phyloP scores from a whole-genome alignment of 1,140 invertebrate genomes.

The Drosophila seguyi region DNA sequence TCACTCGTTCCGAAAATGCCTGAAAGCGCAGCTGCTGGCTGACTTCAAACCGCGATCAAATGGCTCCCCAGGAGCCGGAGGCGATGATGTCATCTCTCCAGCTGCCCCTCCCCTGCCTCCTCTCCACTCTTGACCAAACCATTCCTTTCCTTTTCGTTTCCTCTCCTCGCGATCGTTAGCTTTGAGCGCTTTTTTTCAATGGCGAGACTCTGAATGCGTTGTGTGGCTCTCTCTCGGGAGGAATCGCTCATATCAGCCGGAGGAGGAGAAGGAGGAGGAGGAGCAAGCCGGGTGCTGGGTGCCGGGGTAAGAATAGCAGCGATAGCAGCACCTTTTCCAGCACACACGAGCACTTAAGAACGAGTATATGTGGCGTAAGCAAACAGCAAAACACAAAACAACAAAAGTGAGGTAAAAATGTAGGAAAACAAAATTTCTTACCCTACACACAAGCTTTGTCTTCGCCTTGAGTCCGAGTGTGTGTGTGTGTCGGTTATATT shows the following conservation, averaged over 20 bases:
- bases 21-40: conserved; percentile 32
- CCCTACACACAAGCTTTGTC: conserved; percentile 5
- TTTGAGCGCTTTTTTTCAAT: conserved; percentile 30
- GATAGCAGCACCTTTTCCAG: conserved; percentile 56
- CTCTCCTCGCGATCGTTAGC: conserved; percentile 23
- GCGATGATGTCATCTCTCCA: conserved; percentile 45
- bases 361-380: conserved; percentile 58
- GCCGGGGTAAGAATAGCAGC: conserved; percentile 21
- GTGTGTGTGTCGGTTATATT: conserved; percentile 29
- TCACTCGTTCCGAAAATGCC: conserved; percentile 17
- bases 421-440: conserved; percentile 63
- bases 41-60: conserved; percentile 47
- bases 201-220: conserved; percentile 5
- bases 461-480: conserved; percentile 1
- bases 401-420: conserved; percentile 34
- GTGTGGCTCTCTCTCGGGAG: conserved; percentile 1
- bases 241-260: conserved; percentile 19
- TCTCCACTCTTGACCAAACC: not conserved
- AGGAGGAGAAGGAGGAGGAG: not conserved
- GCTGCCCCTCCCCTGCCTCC: conserved; percentile 24
- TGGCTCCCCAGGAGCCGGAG: conserved; percentile 44
- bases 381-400: conserved; percentile 59
- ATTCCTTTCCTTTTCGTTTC: conserved; percentile 3
- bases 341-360: conserved; percentile 61
- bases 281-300: conserved; percentile 12